These are phyloP conservation scores for Tromatobia lineatoria DNA, from an alignment of 2,888 invertebrate species.

Conservation along the genomic window DNA sequence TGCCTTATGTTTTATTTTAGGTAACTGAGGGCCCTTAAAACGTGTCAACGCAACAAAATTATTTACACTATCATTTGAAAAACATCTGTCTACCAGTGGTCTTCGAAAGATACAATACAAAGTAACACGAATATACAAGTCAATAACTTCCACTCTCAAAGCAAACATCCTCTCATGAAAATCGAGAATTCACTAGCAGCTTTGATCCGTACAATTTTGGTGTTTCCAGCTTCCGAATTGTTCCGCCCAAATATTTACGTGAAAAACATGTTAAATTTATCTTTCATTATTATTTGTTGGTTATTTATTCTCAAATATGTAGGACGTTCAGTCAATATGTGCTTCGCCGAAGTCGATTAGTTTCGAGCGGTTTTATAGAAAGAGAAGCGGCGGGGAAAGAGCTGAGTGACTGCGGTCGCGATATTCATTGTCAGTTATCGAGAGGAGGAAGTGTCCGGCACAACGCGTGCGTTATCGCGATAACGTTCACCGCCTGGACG, in stretches of 20 bases:
- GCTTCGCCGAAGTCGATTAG: slow-evolving; percentile 57
- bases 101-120: not conserved
- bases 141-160: not conserved
- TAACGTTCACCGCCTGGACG: slow-evolving; percentile 37
- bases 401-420: slow-evolving; percentile 31
- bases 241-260: slow-evolving; percentile 33
- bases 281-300: not conserved
- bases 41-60: not conserved
- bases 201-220: not conserved
- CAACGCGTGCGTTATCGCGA: slow-evolving; percentile 60
- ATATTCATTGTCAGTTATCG: slow-evolving; percentile 56
- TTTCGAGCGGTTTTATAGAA: slow-evolving; percentile 15
- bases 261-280: slow-evolving; percentile 39
- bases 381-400: slow-evolving; percentile 5
- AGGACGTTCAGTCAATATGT: slow-evolving; percentile 32
- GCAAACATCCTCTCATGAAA: not conserved
- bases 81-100: not conserved
- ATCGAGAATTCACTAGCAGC: not conserved
- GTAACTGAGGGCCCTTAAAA: too few species aligned
- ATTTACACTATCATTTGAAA: not conserved
- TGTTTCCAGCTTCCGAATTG: not conserved
- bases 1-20: too few species aligned
- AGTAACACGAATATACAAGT: not conserved
- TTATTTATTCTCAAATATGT: slow-evolving; percentile 56
- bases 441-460: slow-evolving; percentile 60